phyloP scores from a whole-genome alignment of 2,113 vertebrate species.

The Opisthocomus hoazin region DNA sequence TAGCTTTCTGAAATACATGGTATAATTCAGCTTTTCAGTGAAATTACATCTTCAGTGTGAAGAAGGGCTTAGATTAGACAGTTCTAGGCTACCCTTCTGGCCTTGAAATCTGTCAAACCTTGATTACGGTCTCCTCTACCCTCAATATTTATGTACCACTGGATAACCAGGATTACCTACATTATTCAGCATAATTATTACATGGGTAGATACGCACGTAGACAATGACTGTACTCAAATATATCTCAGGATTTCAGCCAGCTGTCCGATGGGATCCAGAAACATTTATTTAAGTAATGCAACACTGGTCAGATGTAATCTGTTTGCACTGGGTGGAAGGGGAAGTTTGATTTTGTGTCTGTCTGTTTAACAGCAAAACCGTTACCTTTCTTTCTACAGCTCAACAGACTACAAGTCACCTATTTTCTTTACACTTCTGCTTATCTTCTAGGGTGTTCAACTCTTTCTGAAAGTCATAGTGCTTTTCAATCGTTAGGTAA shows the following conservation, averaged over 20 bases:
- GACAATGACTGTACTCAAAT: neutral
- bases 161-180: neutral
- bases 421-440: neutral
- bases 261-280: neutral
- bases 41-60: neutral
- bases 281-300: neutral
- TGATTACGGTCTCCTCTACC: neutral
- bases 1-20: neutral
- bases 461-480: neutral
- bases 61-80: neutral
- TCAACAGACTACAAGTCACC: neutral
- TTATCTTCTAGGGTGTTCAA: neutral
- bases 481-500: neutral
- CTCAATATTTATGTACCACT: neutral
- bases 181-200: neutral
- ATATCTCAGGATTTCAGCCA: neutral
- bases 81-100: neutral
- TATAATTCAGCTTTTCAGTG: neutral
- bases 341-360: neutral
- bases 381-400: neutral
- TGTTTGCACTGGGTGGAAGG: neutral
- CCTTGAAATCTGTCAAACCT: neutral
- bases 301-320: neutral
- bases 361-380: neutral
- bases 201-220: rapidly evolving